Conservation (phyloP, 2,888 invertebrate genomes). For the Eristalis tenax region DNA sequence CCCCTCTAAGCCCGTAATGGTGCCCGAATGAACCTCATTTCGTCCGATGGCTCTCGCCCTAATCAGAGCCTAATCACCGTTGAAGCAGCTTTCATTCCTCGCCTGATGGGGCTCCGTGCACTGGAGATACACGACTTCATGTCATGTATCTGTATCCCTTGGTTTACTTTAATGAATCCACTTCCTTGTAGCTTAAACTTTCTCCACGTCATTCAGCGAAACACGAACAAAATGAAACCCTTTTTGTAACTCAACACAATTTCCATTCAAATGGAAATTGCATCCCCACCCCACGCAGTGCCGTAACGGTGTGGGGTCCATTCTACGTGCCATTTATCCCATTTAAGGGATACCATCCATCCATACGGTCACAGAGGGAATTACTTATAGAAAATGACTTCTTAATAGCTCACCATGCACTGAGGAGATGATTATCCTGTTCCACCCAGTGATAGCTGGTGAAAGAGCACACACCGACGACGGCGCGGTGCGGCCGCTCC, state of each 20-base stretch:
- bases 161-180: background rate
- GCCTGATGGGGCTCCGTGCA: background rate
- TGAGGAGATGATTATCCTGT: slow-evolving; percentile 67
- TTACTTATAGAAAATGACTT: slow-evolving; percentile 69
- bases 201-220: background rate
- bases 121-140: background rate
- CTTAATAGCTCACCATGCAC: slow-evolving; percentile 67
- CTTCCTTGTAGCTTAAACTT: background rate
- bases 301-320: slow-evolving; percentile 24
- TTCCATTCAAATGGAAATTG: slow-evolving; percentile 28
- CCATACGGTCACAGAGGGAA: slow-evolving; percentile 55
- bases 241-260: slow-evolving; percentile 1
- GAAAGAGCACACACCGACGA: background rate
- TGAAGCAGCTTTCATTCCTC: background rate
- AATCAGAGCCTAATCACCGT: background rate
- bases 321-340: slow-evolving; percentile 55
- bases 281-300: slow-evolving; percentile 5
- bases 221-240: background rate
- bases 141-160: background rate
- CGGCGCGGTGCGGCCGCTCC: background rate
- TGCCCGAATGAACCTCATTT: background rate
- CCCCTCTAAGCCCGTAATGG: background rate
- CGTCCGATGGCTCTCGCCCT: background rate
- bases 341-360: slow-evolving; percentile 56
- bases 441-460: background rate